Conservation (phyloP, 1,140 invertebrate genomes). For the Drosophila athabasca region DNA sequence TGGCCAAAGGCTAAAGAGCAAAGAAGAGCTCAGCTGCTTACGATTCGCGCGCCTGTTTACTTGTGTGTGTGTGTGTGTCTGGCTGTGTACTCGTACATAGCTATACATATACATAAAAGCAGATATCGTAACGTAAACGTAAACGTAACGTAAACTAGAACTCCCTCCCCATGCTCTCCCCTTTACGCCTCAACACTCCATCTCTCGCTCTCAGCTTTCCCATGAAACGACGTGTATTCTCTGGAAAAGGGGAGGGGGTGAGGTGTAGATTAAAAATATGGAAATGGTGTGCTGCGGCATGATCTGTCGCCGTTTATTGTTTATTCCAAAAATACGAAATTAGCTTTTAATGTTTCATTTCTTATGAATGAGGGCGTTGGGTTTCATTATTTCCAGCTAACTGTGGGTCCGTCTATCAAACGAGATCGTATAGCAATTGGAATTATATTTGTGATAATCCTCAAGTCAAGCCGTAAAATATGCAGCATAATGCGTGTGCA, state of each 20-base stretch:
- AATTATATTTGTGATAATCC: too few relatives aligned
- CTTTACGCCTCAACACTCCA: not conserved
- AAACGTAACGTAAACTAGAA: constrained; percentile 42
- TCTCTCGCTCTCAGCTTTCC: constrained; percentile 1
- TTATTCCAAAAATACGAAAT: too few relatives aligned
- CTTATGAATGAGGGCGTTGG: too few relatives aligned
- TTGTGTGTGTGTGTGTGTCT: constrained; percentile 8
- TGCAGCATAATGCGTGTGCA: constrained; percentile 25
- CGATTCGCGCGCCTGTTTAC: not conserved
- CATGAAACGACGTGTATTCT: not conserved
- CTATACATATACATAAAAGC: constrained; percentile 39
- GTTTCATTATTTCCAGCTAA: too few relatives aligned
- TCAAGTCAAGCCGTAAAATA: constrained; percentile 37
- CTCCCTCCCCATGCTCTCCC: not conserved
- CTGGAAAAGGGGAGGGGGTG: not conserved
- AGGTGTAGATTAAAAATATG: not conserved
- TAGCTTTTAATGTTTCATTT: too few relatives aligned
- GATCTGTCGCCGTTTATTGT: too few relatives aligned
- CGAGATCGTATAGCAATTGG: too few relatives aligned
- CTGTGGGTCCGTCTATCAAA: too few relatives aligned
- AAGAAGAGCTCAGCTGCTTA: constrained; percentile 28
- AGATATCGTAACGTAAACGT: constrained; percentile 44
- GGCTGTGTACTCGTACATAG: constrained; percentile 28
- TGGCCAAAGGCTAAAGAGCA: constrained; percentile 22
- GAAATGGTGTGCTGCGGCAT: too few relatives aligned